phyloP scores from a whole-genome alignment of 2,888 invertebrate species.

The Coleophora flavipennella region DNA sequence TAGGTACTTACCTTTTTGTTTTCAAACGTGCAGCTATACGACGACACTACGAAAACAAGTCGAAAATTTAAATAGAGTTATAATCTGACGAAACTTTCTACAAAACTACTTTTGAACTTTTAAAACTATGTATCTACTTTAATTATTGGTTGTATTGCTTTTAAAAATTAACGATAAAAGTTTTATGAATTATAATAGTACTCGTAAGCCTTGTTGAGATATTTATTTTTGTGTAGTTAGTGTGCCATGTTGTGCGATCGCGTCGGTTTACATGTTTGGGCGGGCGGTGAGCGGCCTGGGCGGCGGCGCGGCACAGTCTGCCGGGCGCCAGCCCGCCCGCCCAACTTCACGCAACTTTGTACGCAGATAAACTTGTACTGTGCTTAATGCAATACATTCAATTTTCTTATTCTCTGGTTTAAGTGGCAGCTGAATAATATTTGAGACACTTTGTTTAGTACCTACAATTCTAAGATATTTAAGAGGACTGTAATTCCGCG shows the following conservation, averaged over 20 bases:
- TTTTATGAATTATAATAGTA: background rate
- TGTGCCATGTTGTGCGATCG: conserved; percentile 13
- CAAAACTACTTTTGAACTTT: too few species aligned
- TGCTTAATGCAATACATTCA: background rate
- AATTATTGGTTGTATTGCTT: too few species aligned
- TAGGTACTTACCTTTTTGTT: too few species aligned
- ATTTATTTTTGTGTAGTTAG: conserved; percentile 21
- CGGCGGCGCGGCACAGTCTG: conserved; percentile 49
- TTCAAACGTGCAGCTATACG: too few species aligned
- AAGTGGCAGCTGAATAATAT: background rate
- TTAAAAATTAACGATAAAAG: too few species aligned
- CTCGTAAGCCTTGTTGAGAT: conserved; percentile 12
- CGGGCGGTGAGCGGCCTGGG: conserved; percentile 27
- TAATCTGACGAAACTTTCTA: too few species aligned
- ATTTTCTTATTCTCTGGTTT: background rate
- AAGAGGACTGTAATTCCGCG: too few species aligned
- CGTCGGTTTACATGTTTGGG: conserved; percentile 30
- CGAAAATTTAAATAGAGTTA: too few species aligned
- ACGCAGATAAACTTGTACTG: too few species aligned
- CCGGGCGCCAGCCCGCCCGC: conserved; percentile 31
- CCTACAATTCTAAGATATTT: too few species aligned
- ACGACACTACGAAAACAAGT: too few species aligned
- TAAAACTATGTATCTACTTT: too few species aligned
- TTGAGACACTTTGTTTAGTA: background rate
- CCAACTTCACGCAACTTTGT: conserved; percentile 11